Base-by-base conservation (phyloP, 2,113 vertebrate species). In the Trogon surrucura region DNA sequence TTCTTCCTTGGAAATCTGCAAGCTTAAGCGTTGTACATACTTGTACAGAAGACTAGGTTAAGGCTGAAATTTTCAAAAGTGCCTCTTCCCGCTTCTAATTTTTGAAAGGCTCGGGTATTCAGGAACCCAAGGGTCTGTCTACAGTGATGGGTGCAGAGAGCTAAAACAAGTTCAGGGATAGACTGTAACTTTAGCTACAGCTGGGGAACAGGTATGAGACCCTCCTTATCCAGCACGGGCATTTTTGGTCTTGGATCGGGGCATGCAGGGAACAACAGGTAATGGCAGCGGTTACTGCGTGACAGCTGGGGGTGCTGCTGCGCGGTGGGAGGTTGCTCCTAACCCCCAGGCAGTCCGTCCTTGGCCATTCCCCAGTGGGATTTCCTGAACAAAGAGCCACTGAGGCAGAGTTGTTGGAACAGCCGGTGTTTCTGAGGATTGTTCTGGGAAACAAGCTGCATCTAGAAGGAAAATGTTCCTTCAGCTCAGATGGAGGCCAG, bases 1-100 rank as follows among this genome's bases (percentile, higher is more conserved):
- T 92, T 86, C 56, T 93, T 94, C 64, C 80, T 94, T 78, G 90
- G 51, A 88, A 91, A 64, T 88, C 60, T n/a, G 13, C 29, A 58
- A 53, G 51, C 64, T 90, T 58, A 34, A 64, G 56, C 5, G 1
- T 34, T 54, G 48, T n/a, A 45, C 20, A 8, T 57, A 16, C 30
- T 79, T 48, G 41, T 72, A 19, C 17, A 27, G 65, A 50, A 41
- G 34, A 23, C 29, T 36, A 32, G 22, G 48, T 66, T 67, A 48
- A 51, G 21, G 48, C 48, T 86, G 56, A 21, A 44, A 61, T 78
- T 70, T 77, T 71, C 45, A 29, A 1, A 67, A 41, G 6, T 60
- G 10, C 22, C 47, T 23, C 32, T 3, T 89, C 81, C 13, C 17
- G 4, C 8, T 41, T 27, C 36, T 44, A 3, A 15, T 67, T 80